These are phyloP conservation scores for Bergia sp. DNA, from an alignment of 92 coral and sea anemone species.

Conservation along the genomic window DNA sequence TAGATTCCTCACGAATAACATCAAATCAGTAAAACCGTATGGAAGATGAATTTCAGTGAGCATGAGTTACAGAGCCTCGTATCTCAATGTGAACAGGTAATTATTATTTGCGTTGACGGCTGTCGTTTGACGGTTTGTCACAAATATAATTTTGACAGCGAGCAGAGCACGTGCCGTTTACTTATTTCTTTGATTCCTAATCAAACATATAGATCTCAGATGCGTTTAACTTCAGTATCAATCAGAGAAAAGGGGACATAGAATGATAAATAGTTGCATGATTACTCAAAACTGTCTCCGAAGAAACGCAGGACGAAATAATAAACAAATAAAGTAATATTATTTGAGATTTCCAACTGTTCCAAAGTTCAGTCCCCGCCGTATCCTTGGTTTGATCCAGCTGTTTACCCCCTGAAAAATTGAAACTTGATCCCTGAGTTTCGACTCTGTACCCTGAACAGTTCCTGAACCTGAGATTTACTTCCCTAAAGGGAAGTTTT, in stretches of 20 bases:
- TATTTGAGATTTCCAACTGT: too few species aligned
- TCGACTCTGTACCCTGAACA: too few species aligned
- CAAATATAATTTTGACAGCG: background rate
- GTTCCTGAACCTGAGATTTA: background rate
- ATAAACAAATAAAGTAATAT: too few species aligned
- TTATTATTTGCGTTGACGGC: background rate
- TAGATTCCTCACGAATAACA: background rate
- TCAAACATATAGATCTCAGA: too few species aligned
- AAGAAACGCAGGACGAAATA: background rate
- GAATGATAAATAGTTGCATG: background rate
- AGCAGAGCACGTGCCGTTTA: background rate
- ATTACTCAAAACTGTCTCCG: too few species aligned
- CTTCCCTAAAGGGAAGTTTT: too few species aligned
- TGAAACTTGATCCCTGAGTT: too few species aligned
- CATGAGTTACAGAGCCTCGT: conserved; percentile 71
- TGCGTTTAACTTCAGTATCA: background rate
- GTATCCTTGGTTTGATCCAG: background rate
- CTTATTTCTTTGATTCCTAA: background rate
- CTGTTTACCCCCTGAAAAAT: background rate
- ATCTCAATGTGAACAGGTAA: conserved; percentile 81
- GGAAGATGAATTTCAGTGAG: conserved; percentile 65
- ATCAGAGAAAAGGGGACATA: background rate
- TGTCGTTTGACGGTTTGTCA: background rate
- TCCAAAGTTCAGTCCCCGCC: background rate
- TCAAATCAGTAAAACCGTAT: background rate